Percentiles rank a stretch among this genome's conserved stretches.
Conservation (phyloP, 1,140 invertebrate genomes). For the Temnothorax nylanderi region DNA sequence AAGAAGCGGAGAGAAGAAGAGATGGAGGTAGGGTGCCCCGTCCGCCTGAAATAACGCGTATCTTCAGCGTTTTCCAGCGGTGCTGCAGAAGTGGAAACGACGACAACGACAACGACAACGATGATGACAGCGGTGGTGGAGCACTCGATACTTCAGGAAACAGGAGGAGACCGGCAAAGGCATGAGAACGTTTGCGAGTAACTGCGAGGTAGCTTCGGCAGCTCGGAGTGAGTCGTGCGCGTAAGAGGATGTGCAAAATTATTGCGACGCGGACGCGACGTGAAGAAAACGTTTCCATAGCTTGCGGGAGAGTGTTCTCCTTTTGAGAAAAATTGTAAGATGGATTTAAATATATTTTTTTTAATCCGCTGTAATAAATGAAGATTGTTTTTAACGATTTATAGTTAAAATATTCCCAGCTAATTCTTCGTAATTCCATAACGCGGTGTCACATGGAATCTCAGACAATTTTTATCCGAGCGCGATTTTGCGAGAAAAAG, state of each 20-base stretch:
- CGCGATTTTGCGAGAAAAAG: background rate
- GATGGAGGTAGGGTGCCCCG: background rate
- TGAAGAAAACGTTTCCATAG: slow-evolving; percentile 19
- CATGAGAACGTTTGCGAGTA: slow-evolving; percentile 33
- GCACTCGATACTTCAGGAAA: slow-evolving; percentile 28
- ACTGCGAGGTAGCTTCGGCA: background rate
- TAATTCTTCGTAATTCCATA: background rate
- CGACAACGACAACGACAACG: slow-evolving; percentile 32
- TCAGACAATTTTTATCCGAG: background rate
- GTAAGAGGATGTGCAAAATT: slow-evolving; percentile 36
- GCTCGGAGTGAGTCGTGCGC: slow-evolving; percentile 32
- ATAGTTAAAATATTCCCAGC: background rate
- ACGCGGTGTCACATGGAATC: background rate
- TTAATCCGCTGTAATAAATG: background rate
- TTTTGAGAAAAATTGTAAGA: background rate
- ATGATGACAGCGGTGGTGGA: background rate
- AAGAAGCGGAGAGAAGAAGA: background rate
- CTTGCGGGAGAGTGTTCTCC: background rate
- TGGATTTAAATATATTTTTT: background rate
- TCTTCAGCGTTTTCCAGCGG: slow-evolving; percentile 41
- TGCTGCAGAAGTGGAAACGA: slow-evolving; percentile 34
- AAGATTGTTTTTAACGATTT: background rate
- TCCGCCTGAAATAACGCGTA: slow-evolving; percentile 52
- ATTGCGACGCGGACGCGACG: slow-evolving; percentile 28
- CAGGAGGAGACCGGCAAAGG: background rate